Evolutionary conservation across 2,797 vertebrate genomes (phyloP).

Genomic region (Enteromius unitaeniatus): DNA sequence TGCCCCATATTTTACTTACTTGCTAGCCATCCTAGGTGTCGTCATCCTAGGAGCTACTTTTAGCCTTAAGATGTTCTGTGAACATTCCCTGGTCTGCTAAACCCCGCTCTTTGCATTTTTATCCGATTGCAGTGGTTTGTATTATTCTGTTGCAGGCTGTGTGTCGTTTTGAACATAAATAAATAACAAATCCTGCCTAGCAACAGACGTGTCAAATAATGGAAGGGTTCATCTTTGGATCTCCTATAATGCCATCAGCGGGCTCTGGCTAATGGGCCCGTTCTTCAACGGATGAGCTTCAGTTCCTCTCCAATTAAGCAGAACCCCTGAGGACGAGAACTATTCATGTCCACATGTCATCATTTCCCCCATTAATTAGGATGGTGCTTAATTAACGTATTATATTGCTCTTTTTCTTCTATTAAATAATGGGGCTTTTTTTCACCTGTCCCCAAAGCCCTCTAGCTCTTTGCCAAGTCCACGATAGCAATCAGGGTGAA

Average conservation of each 20-base stretch:
- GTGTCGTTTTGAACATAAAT: background rate
- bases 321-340: background rate
- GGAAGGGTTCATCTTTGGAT: background rate
- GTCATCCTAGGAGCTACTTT: too few species aligned
- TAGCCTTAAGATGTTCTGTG: too few species aligned
- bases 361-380: conserved; percentile 22
- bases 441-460: background rate
- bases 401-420: conserved; percentile 13
- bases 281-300: background rate
- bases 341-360: conserved; percentile 19
- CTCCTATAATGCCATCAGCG: background rate
- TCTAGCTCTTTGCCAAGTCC: conserved; percentile 3
- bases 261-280: background rate
- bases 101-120: too few species aligned
- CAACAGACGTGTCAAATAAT: conserved; percentile 2
- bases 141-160: background rate
- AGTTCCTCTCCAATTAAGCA: conserved; percentile 2
- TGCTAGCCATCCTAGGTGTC: too few species aligned
- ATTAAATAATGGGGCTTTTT: background rate
- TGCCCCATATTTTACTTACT: too few species aligned
- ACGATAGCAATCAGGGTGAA: conserved; percentile 15
- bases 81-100: too few species aligned
- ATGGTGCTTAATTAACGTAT: conserved; percentile 10
- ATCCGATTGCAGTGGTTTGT: too few species aligned
- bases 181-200: background rate